Conservation (phyloP, 2,888 invertebrate species). For the Ormyrus thymus region DNA sequence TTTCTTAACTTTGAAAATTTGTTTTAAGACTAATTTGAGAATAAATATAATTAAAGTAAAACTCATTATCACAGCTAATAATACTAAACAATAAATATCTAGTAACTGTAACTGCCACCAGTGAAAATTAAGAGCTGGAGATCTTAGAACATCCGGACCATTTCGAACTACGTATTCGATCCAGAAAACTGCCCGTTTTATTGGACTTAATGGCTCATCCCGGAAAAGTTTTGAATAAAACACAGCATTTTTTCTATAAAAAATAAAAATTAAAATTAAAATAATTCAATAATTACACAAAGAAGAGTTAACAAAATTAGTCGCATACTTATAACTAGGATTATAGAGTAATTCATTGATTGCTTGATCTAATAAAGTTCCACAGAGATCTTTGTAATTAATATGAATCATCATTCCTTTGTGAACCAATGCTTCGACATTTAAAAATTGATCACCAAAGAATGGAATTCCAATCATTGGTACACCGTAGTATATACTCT, state of each 20-base stretch:
- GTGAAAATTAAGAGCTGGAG: slow-evolving; percentile 59
- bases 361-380: slow-evolving; percentile 60
- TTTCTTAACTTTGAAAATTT: too few species aligned
- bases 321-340: slow-evolving; percentile 64
- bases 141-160: slow-evolving; percentile 61
- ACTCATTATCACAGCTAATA: slow-evolving; percentile 15
- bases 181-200: slow-evolving; percentile 64
- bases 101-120: slow-evolving; percentile 65
- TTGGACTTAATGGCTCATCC: slow-evolving; percentile 63
- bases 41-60: neutral
- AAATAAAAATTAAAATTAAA: neutral
- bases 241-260: slow-evolving; percentile 54
- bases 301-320: neutral
- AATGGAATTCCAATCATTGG: slow-evolving; percentile 70
- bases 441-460: slow-evolving; percentile 69
- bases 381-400: too few species aligned
- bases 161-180: slow-evolving; percentile 67
- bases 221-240: slow-evolving; percentile 58
- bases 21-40: too few species aligned
- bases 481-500: slow-evolving; percentile 67
- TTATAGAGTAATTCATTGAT: slow-evolving; percentile 63
- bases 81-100: slow-evolving; percentile 61
- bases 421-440: slow-evolving; percentile 60
- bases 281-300: neutral
- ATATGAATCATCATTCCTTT: slow-evolving; percentile 60